Base-by-base conservation (phyloP, 2,797 vertebrate genomes). In the Catostomus latipinnis region DNA sequence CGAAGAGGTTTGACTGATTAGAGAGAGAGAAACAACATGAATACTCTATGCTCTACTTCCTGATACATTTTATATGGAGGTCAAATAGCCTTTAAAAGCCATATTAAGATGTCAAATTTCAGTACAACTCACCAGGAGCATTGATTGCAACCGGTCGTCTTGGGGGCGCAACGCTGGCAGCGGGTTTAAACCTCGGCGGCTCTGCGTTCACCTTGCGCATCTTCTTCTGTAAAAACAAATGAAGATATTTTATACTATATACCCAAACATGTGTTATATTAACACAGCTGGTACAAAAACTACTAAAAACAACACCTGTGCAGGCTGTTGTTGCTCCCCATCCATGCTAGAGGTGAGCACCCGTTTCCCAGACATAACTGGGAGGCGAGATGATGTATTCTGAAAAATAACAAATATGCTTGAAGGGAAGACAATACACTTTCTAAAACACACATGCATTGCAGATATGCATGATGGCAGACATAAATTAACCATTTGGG, bases 281-380 rank as follows among this genome's bases (percentile, higher is more conserved):
- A 8, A 16, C n/a, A 62, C 34, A 8, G 11, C 34, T 34, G 9
- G 43, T 46, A 58, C n/a, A 16, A 50, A 9, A 22, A 10, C 34
- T 34, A 34, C 34, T 34, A 34, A 11, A 58, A 68, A 22, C 5
- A 50, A 45, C 12, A 95, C 94, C 91, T 88, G 88, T 43, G 87
- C 91, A 52, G 94, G 93, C 0, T 87, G 91, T 1, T 22, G 49
- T 4, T 89, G 88, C 7, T 86, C 84, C 5, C 84, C 92, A 52
- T 94, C 93, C 0, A 49, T 74, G 70, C 76, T 85, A 82, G 82
- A 86, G 67, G 68, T 22, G 0, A 88, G 88, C 53, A 88, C 80
- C 67, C 94, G 89, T 78, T 95, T 94, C 6, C 48, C 81, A 6
- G 91, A 69, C 81, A 90, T 92, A 0, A 94, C 89, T 0, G 94